A percentile compares a stretch with the other conserved stretches of the same genome.
phyloP scores from a whole-genome alignment of 2,797 vertebrate species.

The Tauraco hartlaubi region DNA sequence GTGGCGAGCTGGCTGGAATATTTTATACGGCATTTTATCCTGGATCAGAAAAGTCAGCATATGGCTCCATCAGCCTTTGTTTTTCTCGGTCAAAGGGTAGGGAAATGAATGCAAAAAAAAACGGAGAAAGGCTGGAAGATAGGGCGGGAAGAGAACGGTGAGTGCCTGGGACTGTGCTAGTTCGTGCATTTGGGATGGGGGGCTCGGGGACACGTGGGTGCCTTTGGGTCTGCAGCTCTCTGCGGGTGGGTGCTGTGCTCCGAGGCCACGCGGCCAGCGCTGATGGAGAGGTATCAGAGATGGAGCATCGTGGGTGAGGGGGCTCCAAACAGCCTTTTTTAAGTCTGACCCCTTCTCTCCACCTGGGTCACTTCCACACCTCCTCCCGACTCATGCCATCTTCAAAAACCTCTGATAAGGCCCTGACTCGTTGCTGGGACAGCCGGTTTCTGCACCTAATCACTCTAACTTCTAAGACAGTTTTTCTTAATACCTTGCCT shows the following conservation, averaged over 20 bases:
- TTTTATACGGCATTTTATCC: slow-evolving; percentile 47
- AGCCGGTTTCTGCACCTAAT: slow-evolving; percentile 16
- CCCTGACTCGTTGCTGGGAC: not conserved
- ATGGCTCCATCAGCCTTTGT: slow-evolving; percentile 1
- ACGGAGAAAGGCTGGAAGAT: not conserved
- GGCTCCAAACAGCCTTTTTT: not conserved
- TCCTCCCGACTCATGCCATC: not conserved
- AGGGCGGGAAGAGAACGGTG: not conserved
- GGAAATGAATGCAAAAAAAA: not conserved
- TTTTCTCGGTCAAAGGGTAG: not conserved
- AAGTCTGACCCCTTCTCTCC: not conserved
- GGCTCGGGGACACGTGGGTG: not conserved
- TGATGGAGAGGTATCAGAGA: not conserved
- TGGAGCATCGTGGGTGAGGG: not conserved
- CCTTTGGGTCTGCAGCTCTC: not conserved
- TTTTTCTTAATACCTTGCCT: slow-evolving; percentile 33
- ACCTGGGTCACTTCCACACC: not conserved
- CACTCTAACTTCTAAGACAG: slow-evolving; percentile 14
- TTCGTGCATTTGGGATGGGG: not conserved
- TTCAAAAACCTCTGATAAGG: not conserved
- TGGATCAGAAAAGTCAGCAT: slow-evolving; percentile 38
- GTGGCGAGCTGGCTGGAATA: slow-evolving; percentile 19
- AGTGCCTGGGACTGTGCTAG: not conserved
- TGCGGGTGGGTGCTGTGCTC: not conserved
- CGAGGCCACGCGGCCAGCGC: not conserved